Evolutionary conservation across 2,888 invertebrate genomes (phyloP).

Genomic region (Epinotia bilunana): DNA sequence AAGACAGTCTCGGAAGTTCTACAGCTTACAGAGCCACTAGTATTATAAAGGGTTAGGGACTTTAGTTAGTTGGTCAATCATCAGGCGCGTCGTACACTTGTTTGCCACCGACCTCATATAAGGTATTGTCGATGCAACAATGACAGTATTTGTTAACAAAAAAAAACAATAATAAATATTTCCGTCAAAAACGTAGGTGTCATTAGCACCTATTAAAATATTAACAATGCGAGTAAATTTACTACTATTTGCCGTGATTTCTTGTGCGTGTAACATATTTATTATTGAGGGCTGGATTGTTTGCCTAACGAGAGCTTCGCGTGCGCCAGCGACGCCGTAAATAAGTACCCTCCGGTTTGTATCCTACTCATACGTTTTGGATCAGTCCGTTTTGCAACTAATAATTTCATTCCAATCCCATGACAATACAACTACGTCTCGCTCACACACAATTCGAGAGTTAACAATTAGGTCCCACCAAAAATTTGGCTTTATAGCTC

Average conservation of each 20-base stretch:
- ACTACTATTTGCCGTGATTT: slow-evolving; percentile 34
- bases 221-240: slow-evolving; percentile 39
- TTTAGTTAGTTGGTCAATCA: no score
- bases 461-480: no score
- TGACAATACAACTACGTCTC: not conserved
- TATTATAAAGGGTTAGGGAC: no score
- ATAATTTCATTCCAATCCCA: not conserved
- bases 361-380: slow-evolving; percentile 33
- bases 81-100: no score
- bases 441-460: not conserved
- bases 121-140: no score
- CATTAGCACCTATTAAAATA: slow-evolving; percentile 39
- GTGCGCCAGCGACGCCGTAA: slow-evolving; percentile 55
- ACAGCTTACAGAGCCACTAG: no score
- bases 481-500: no score
- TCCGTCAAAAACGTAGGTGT: not conserved
- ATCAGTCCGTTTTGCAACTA: not conserved
- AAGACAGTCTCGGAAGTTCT: no score
- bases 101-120: no score
- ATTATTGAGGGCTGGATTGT: slow-evolving; percentile 56
- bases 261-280: slow-evolving; percentile 52
- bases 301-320: slow-evolving; percentile 64
- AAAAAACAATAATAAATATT: not conserved
- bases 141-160: no score
- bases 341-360: slow-evolving; percentile 49